Evolutionary conservation across 2,888 invertebrate species (phyloP).

Genomic region (Hirtodrosophila duncani): DNA sequence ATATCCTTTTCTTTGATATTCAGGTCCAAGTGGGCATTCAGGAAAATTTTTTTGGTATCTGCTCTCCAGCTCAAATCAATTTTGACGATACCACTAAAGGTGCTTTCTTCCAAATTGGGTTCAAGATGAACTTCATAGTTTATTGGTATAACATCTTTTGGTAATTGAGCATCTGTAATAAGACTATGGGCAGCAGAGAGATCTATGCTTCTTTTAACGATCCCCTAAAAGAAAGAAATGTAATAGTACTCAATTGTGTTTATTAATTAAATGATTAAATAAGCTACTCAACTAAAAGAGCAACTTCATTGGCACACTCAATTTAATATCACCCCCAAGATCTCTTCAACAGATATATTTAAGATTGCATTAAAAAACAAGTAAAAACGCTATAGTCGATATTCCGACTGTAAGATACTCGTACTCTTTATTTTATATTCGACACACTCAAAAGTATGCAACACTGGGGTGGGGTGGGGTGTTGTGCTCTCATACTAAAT

Average conservation of each 20-base stretch:
- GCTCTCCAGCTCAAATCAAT: conserved; percentile 85
- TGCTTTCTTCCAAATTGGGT: conserved; percentile 83
- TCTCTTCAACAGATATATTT: too few species aligned
- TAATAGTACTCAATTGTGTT: background rate
- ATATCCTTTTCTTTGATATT: conserved; percentile 81
- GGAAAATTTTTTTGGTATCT: conserved; percentile 81
- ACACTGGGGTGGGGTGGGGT: too few species aligned
- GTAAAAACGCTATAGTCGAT: background rate
- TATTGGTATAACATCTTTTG: conserved; percentile 82
- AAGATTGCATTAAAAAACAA: too few species aligned
- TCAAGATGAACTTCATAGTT: conserved; percentile 84
- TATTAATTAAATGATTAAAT: background rate
- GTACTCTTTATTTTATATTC: background rate
- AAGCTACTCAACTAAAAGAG: too few species aligned
- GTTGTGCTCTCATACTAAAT: too few species aligned
- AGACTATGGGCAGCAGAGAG: conserved; percentile 84
- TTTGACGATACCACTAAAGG: conserved; percentile 84
- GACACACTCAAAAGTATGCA: too few species aligned
- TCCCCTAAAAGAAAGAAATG: conserved; percentile 47
- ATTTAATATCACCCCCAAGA: too few species aligned
- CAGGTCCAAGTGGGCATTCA: conserved; percentile 84
- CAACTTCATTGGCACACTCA: too few species aligned
- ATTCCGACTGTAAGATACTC: too few species aligned
- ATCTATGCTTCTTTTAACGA: conserved; percentile 83
- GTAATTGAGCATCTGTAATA: conserved; percentile 82